Conservation (phyloP, 2,888 invertebrate genomes). For the Drosophila emarginata region DNA sequence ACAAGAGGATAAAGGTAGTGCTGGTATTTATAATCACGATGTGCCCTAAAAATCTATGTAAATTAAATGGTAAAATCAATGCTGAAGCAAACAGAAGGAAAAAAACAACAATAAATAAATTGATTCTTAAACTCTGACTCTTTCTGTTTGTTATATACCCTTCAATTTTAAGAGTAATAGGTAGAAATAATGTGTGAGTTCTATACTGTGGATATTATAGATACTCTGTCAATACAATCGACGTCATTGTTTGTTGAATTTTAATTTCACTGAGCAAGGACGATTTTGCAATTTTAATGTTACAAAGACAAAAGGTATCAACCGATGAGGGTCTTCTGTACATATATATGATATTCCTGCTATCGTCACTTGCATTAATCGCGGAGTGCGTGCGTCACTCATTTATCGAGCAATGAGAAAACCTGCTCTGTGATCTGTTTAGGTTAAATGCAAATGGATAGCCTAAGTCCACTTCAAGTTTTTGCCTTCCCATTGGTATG, state of each 20-base stretch:
- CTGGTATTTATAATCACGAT: conserved; percentile 17
- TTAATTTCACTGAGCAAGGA: conserved; percentile 52
- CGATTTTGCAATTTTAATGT: conserved; percentile 53
- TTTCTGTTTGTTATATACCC: no score
- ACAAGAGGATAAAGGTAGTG: background rate
- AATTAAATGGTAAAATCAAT: conserved; percentile 13
- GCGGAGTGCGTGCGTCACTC: conserved; percentile 9
- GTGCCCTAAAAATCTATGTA: background rate
- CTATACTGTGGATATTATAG: background rate
- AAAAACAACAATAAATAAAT: no score
- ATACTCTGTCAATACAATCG: no score
- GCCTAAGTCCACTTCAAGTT: conserved; percentile 13
- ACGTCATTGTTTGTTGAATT: conserved; percentile 49
- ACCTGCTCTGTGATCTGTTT: conserved; percentile 40
- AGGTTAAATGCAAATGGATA: conserved; percentile 54
- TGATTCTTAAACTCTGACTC: no score
- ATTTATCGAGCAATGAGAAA: conserved; percentile 16
- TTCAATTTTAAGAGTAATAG: background rate
- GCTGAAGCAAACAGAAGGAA: background rate
- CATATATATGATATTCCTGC: background rate
- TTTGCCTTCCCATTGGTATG: conserved; percentile 43
- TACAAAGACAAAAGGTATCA: conserved; percentile 39
- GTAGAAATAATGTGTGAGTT: background rate
- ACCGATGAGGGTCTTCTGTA: conserved; percentile 12
- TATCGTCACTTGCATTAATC: background rate